Evolutionary conservation across 2,888 invertebrate genomes (phyloP).

Genomic region (Heteromurus nitidus): DNA sequence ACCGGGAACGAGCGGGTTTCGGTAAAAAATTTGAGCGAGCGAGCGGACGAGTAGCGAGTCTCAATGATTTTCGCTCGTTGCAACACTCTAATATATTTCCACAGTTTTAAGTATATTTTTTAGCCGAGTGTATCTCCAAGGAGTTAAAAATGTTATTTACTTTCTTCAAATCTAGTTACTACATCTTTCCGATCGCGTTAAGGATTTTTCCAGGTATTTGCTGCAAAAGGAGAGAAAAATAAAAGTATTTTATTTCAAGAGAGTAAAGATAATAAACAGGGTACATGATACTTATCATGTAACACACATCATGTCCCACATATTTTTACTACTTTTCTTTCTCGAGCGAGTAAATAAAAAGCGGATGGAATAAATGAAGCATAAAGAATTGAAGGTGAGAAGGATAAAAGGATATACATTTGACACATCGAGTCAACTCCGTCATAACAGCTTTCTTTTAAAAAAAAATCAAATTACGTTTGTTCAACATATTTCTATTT

Average conservation of each 20-base stretch:
- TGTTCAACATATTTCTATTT: too few species aligned
- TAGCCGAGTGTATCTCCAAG: too few species aligned
- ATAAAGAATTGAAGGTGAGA: neutral
- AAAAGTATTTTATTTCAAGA: neutral
- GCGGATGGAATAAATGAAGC: neutral
- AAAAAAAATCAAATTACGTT: too few species aligned
- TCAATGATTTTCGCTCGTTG: too few species aligned
- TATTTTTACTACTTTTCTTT: neutral
- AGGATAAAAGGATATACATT: neutral
- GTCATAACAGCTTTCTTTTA: too few species aligned
- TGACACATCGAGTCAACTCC: too few species aligned
- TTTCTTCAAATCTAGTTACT: neutral
- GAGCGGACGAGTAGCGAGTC: too few species aligned
- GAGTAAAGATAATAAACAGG: too few species aligned
- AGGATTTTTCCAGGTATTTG: conserved; percentile 54
- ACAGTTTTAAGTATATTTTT: too few species aligned
- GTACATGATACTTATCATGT: neutral
- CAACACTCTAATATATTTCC: too few species aligned
- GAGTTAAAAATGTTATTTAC: neutral
- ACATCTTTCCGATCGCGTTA: conserved; percentile 7
- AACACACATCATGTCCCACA: neutral
- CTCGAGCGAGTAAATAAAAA: neutral
- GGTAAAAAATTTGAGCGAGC: too few species aligned
- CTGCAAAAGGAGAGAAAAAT: conserved; percentile 26
- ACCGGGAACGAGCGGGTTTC: too few species aligned